Evolutionary conservation across 2,113 vertebrate species (phyloP).

Genomic region (Calyptommatus sinebrachiatus): DNA sequence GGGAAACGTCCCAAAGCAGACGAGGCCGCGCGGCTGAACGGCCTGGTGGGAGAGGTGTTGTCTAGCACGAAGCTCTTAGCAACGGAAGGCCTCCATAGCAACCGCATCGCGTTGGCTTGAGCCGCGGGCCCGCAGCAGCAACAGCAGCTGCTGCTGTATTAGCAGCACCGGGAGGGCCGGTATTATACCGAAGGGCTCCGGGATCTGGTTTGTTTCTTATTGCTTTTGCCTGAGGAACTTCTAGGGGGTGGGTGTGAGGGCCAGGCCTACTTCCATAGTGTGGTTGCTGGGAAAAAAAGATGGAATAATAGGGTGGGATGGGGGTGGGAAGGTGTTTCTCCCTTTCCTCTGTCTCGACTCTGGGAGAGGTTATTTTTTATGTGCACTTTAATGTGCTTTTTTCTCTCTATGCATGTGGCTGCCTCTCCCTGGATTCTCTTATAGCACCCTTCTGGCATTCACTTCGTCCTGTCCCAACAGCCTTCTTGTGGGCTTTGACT

Average conservation of each 20-base stretch:
- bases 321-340: too few relatives aligned
- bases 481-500: too few relatives aligned
- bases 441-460: too few relatives aligned
- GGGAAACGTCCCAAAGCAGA: background rate
- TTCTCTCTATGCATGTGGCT: background rate
- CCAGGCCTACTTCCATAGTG: background rate
- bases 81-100: conserved; percentile 42
- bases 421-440: too few relatives aligned
- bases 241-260: too few relatives aligned
- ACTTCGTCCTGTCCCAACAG: too few relatives aligned
- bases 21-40: background rate
- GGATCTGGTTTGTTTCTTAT: background rate
- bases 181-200: background rate
- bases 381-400: background rate
- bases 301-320: too few relatives aligned
- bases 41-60: background rate
- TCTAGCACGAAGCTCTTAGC: conserved; percentile 22
- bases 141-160: too few relatives aligned
- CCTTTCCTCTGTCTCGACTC: too few relatives aligned
- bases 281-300: too few relatives aligned
- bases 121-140: background rate
- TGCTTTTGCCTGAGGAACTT: too few relatives aligned
- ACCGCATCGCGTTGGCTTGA: conserved; percentile 1
- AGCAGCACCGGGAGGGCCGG: background rate
- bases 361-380: too few relatives aligned